Conservation (phyloP, 1,140 invertebrate genomes). For the Anoplolepis gracilipes region DNA sequence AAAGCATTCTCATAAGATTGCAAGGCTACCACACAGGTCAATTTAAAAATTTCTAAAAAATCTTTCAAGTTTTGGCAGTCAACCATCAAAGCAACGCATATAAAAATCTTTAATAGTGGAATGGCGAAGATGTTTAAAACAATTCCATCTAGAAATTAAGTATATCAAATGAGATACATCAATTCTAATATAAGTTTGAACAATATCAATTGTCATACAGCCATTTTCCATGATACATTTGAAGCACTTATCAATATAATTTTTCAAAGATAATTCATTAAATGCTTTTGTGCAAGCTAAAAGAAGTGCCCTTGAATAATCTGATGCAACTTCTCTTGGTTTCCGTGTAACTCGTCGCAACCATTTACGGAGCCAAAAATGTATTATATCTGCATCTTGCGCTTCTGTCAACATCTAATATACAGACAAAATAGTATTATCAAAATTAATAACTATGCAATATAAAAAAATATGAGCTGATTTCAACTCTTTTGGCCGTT, state of each 20-base stretch:
- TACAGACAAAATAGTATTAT: neutral
- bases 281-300: neutral
- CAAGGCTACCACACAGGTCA: neutral
- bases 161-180: neutral
- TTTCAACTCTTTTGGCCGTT: neutral
- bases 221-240: neutral
- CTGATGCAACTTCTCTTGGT: neutral
- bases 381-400: neutral
- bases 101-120: neutral
- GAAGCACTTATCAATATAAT: neutral
- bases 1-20: neutral
- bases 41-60: neutral
- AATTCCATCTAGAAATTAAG: neutral
- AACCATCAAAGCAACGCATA: neutral
- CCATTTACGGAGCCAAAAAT: neutral
- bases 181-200: neutral
- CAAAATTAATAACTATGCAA: conserved; percentile 1
- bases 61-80: neutral
- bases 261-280: neutral
- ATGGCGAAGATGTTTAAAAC: neutral
- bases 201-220: neutral
- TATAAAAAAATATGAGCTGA: neutral
- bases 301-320: neutral
- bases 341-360: neutral
- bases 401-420: neutral